Percentiles rank a stretch among this genome's conserved stretches.
Evolutionary conservation across 2,888 invertebrate genomes (phyloP).

Genomic region (Scotopteryx bipunctaria): DNA sequence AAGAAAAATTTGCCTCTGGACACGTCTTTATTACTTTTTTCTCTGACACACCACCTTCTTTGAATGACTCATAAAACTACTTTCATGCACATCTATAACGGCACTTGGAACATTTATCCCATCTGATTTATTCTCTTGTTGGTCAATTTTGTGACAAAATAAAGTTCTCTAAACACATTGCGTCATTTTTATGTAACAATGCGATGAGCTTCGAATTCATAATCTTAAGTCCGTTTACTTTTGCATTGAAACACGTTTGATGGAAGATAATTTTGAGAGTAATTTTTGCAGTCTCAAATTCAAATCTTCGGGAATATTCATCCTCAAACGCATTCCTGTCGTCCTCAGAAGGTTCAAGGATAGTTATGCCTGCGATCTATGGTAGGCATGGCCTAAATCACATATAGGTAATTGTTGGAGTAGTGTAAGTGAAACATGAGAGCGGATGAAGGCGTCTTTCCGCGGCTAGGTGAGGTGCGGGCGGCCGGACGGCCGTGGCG

Average conservation of each 20-base stretch:
- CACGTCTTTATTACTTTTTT: neutral
- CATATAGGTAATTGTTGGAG: neutral
- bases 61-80: neutral
- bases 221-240: conserved; percentile 29
- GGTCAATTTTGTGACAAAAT: conserved; percentile 45
- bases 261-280: neutral
- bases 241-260: conserved; percentile 10
- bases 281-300: no score
- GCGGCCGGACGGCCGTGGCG: conserved; percentile 56
- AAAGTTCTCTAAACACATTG: conserved; percentile 49
- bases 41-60: neutral
- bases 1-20: no score
- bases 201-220: conserved; percentile 48
- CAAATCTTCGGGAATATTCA: no score
- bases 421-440: conserved; percentile 29
- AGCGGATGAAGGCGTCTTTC: conserved; percentile 60
- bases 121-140: conserved; percentile 26
- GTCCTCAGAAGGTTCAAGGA: neutral
- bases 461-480: conserved; percentile 52
- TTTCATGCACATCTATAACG: neutral
- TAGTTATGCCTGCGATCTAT: no score
- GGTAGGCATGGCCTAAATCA: neutral
- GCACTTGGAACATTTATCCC: neutral
- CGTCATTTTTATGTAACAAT: conserved; percentile 53
- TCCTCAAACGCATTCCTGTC: no score